These are phyloP conservation scores for Sitta europaea DNA, from an alignment of 2,113 vertebrate genomes.

Conservation along the genomic window DNA sequence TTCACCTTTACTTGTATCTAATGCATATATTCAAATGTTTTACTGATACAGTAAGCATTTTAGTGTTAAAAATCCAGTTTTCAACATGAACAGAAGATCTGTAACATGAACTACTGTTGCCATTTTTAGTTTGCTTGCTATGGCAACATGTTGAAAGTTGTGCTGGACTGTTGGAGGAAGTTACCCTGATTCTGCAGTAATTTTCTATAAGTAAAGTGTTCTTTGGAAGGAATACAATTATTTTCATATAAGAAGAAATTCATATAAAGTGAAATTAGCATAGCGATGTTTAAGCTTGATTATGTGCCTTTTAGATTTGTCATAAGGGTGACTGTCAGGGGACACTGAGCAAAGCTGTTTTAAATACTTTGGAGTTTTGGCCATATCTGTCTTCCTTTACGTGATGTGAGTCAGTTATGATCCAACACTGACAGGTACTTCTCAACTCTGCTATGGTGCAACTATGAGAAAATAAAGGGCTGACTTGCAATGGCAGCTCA, in stretches of 20 bases:
- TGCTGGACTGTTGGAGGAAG: background rate
- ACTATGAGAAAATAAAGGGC: background rate
- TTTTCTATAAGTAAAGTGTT: background rate
- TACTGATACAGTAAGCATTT: background rate
- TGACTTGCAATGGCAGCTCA: background rate
- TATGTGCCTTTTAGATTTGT: background rate
- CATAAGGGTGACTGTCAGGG: background rate
- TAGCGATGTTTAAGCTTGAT: background rate
- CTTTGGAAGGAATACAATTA: background rate
- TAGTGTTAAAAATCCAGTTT: background rate
- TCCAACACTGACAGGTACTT: too few species aligned
- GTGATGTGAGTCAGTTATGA: fast-evolving
- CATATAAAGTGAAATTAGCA: background rate
- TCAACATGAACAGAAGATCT: background rate
- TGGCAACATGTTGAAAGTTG: background rate
- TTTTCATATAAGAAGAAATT: background rate
- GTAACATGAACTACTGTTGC: background rate
- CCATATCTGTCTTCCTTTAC: background rate
- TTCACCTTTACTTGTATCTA: background rate
- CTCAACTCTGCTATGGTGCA: fast-evolving
- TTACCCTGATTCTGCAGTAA: background rate
- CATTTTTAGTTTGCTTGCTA: background rate
- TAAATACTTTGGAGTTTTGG: background rate
- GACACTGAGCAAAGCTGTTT: background rate
- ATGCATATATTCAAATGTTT: background rate